Evolutionary conservation across 2,888 invertebrate genomes (phyloP), one percentile per base, ranked within the genome.

Genomic region (Zele albiditarsus): DNA sequence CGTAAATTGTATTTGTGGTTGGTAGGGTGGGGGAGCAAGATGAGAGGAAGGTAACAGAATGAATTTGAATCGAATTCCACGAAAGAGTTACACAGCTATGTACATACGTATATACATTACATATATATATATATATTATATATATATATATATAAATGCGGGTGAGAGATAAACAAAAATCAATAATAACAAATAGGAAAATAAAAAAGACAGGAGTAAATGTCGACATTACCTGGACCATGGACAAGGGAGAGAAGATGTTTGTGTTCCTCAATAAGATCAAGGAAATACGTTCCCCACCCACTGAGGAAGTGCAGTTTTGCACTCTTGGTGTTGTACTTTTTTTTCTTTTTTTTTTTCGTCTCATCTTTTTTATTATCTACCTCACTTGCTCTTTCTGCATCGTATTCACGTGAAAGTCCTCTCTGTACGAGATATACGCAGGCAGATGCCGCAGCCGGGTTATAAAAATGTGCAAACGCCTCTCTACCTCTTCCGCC

Each of bases 11-110:
- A 42, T 58, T 53, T 53, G 20, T 8, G n/a, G 20, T n/a, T 5
- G 53, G 8, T n/a, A n/a, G n/a, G n/a, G n/a, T n/a, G n/a, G n/a
- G n/a, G n/a, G n/a, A n/a, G 53, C 53, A 53, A 53, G 8, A 20
- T 53, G 53, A 53, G 53, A 53, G 4, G 53, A 53, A 20, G 20
- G n/a, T 46, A 46, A 58, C 38, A 66, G 66, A 73, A 73, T 67
- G 58, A 66, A 67, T 73, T 73, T 65, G 33, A 73, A 67, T 73
- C 66, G 73, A 57, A 73, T 73, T 73, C 66, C 73, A 66, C 66
- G 38, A 73, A 66, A 73, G 58, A 73, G 66, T 73, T 42, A 73
- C 58, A 33, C 38, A 23, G 20, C 20, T n/a, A 31, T 58, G 20
- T 23, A 28, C 31, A 62, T 62, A 31, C 25, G n/a, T n/a, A 65